These are phyloP conservation scores for Fragum fragum DNA, from an alignment of 2,888 invertebrate genomes.

Conservation along the genomic window DNA sequence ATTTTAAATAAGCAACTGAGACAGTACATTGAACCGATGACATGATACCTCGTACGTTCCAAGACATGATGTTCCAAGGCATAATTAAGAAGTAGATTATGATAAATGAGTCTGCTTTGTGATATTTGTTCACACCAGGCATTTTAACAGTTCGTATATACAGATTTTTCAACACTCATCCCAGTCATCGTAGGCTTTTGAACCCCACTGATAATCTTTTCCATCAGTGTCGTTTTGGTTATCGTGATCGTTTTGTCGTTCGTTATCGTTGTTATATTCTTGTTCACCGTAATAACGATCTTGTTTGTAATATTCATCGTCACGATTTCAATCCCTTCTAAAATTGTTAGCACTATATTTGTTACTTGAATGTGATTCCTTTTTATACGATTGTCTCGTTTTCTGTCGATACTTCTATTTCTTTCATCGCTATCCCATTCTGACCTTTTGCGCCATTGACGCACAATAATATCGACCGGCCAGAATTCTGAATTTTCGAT, in stretches of 20 bases:
- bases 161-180: neutral
- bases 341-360: neutral
- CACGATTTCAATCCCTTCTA: neutral
- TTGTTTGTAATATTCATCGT: neutral
- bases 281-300: neutral
- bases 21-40: neutral
- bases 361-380: neutral
- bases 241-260: neutral
- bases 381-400: neutral
- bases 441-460: neutral
- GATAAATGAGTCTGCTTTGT: neutral
- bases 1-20: neutral
- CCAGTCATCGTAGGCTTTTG: constrained; percentile 2
- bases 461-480: neutral
- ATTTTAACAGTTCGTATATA: neutral
- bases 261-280: no score
- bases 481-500: constrained; percentile 19
- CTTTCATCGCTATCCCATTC: constrained; percentile 5
- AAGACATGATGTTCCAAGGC: constrained; percentile 1
- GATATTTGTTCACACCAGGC: neutral
- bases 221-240: neutral
- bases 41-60: constrained; percentile 28
- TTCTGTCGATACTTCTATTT: neutral
- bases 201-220: neutral
- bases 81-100: neutral